These are phyloP conservation scores for Plotosus lineatus DNA, from an alignment of 2,113 vertebrate genomes.

Conservation along the genomic window DNA sequence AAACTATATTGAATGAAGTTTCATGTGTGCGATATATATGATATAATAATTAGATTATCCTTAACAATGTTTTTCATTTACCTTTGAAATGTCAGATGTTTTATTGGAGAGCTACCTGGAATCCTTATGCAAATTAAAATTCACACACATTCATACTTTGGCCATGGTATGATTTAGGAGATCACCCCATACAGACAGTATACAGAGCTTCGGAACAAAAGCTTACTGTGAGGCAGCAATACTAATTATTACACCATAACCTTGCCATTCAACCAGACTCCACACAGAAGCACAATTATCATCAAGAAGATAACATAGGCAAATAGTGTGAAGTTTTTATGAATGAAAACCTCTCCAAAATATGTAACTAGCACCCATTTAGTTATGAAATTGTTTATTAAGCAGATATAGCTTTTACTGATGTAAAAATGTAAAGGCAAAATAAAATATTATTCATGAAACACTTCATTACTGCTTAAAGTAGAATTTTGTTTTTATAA, in stretches of 20 bases:
- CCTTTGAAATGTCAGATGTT: no score
- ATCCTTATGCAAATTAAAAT: no score
- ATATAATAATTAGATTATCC: no score
- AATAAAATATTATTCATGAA: neutral
- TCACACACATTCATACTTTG: no score
- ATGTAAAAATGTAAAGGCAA: neutral
- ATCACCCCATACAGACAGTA: neutral
- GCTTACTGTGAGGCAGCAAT: neutral
- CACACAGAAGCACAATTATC: neutral
- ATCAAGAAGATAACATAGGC: neutral
- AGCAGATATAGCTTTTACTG: neutral
- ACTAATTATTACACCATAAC: neutral
- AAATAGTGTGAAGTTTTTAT: neutral
- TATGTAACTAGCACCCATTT: neutral
- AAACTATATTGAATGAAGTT: no score
- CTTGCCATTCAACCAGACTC: neutral
- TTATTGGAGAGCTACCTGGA: no score
- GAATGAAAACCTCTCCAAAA: neutral
- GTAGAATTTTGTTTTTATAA: neutral
- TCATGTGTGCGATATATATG: no score
- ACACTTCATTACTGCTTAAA: neutral
- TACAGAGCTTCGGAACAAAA: neutral
- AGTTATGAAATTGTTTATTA: neutral
- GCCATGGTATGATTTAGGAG: no score
- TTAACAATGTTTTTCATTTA: no score